Evolutionary conservation across 2,797 vertebrate species (phyloP).

Genomic region (Siniperca obscura): DNA sequence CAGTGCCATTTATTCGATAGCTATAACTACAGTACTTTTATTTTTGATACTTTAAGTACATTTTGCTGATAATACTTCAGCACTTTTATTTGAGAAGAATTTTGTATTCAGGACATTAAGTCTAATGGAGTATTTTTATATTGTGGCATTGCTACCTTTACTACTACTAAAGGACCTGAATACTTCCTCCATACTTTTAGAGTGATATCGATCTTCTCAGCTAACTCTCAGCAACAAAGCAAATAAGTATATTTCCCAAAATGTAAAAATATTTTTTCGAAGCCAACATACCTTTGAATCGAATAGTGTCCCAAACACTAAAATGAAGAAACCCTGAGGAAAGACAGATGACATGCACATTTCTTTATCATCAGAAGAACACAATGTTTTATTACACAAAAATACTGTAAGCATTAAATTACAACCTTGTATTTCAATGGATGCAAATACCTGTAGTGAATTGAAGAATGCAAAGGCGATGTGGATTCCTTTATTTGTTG

Average conservation of each 20-base stretch:
- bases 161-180: not conserved
- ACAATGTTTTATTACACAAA: not conserved
- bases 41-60: not conserved
- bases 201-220: not conserved
- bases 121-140: not conserved
- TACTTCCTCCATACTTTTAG: not conserved
- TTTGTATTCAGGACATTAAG: not conserved
- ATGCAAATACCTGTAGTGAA: slow-evolving; percentile 82
- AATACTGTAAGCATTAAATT: not conserved
- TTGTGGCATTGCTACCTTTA: not conserved
- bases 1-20: not conserved
- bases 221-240: not conserved
- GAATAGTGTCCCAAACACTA: slow-evolving; percentile 81
- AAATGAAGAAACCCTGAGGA: slow-evolving; percentile 84
- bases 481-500: slow-evolving; percentile 66
- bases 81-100: not conserved
- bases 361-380: not conserved
- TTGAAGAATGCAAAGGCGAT: slow-evolving; percentile 84
- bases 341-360: slow-evolving; percentile 63
- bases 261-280: not conserved
- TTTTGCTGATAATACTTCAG: not conserved
- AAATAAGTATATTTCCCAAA: not conserved
- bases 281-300: slow-evolving; percentile 79
- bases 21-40: not conserved
- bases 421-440: not conserved